These are phyloP conservation scores for Cosmorhoe ocellata DNA, from an alignment of 2,888 invertebrate genomes.

Conservation along the genomic window DNA sequence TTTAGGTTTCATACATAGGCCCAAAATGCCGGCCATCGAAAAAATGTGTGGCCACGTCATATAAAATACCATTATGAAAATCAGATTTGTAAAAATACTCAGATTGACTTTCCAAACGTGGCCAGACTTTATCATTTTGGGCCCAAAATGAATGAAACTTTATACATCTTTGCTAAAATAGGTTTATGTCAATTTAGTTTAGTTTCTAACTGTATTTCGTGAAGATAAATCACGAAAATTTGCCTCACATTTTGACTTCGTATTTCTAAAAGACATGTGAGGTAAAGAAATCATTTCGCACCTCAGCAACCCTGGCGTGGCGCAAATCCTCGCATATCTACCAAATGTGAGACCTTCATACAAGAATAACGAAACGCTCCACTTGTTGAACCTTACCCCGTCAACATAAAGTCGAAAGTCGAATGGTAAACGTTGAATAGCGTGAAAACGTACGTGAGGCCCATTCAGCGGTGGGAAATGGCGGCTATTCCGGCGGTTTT, in stretches of 20 bases:
- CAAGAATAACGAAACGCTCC: constrained; percentile 20
- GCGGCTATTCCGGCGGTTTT: constrained; percentile 44
- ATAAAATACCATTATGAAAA: no score
- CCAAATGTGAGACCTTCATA: constrained; percentile 28
- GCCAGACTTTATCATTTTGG: no score
- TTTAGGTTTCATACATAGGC: no score
- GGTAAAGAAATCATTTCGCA: constrained; percentile 33
- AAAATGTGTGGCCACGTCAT: no score
- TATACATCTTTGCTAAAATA: no score
- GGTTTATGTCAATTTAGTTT: no score
- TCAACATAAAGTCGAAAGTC: constrained; percentile 19
- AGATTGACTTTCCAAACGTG: no score
- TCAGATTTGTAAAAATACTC: no score
- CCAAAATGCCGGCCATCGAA: no score
- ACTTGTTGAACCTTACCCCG: constrained; percentile 9
- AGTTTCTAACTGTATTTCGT: no score
- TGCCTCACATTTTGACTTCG: constrained; percentile 2
- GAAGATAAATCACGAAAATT: no score
- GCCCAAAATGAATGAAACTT: no score
- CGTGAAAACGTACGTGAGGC: constrained; percentile 38
- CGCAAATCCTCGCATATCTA: constrained; percentile 32
- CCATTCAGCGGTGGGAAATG: constrained; percentile 43
- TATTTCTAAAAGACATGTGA: constrained; percentile 25
- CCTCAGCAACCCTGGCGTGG: constrained; percentile 27
- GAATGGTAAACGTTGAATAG: constrained; percentile 23